Base-by-base conservation (phyloP, 2,113 vertebrate genomes). In the Menidia beryllina region DNA sequence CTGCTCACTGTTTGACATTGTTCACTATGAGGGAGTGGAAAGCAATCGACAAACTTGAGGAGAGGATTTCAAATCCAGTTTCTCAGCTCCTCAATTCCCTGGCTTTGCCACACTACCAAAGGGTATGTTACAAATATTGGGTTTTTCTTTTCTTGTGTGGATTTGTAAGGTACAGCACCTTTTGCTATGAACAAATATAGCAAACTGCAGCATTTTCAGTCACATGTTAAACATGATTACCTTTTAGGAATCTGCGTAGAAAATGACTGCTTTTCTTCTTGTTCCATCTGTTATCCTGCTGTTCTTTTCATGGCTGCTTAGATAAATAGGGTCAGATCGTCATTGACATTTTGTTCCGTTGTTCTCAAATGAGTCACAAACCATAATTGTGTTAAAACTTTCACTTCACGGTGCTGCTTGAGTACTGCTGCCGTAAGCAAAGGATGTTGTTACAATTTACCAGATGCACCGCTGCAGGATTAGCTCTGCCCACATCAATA, bases 81-180 rank as follows among this genome's bases (percentile, higher is more conserved):
- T 84, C 92, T 86, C 91, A 93, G 55, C 93, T 94, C 45, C 88
- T 94, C 65, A 91, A 86, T 65, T 93, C 92, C 24, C 61, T 94
- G 83, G 92, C 93, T 72, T 69, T 90, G 68, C 94, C 94, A 58
- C 93, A 93, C 80, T 92, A 93, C 66, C 91, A 93, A 75, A 87
- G 92, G 93, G 93, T 94, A 93, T 45, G 93, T 86, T 70, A 23
- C 27, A 74, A 64, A 66, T 43, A 20, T 20, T 19, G 25, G 30
- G 4, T n/a, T n/a, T n/a, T n/a, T n/a, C n/a, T n/a, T n/a, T n/a
- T n/a, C n/a, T n/a, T n/a, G n/a, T n/a, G n/a, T n/a, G n/a, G n/a
- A n/a, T n/a, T n/a, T n/a, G n/a, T n/a, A n/a, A n/a, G n/a, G n/a
- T n/a, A n/a, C n/a, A n/a, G n/a, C n/a, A n/a, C n/a, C n/a, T n/a